Percentiles rank a stretch among this genome's conserved stretches.
phyloP scores from a whole-genome alignment of 2,113 vertebrate genomes.

The Prochilodus magdalenae region DNA sequence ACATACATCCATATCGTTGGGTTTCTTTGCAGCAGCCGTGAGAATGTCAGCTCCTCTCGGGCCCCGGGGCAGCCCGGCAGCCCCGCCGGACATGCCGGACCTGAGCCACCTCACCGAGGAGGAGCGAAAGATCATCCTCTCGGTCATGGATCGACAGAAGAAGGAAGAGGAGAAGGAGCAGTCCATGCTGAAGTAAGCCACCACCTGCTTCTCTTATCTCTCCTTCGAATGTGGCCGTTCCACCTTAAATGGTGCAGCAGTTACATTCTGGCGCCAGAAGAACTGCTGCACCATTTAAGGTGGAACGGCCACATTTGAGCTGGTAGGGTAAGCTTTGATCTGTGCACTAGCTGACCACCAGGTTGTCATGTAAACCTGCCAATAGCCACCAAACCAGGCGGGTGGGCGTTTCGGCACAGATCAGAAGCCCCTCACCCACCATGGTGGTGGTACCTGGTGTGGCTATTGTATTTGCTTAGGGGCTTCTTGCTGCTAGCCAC shows the following conservation, averaged over 20 bases:
- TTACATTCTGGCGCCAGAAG: too few relatives aligned
- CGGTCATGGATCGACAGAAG: constrained; percentile 92
- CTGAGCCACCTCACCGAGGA: constrained; percentile 96
- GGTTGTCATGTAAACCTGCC: too few relatives aligned
- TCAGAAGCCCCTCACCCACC: background rate
- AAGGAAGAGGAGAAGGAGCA: constrained; percentile 95
- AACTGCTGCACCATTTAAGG: too few relatives aligned
- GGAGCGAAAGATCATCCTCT: constrained; percentile 92
- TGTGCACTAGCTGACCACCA: too few relatives aligned
- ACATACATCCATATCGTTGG: background rate
- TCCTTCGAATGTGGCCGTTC: background rate
- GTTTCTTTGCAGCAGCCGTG: constrained; percentile 54
- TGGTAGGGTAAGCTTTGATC: too few relatives aligned
- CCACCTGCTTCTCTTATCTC: background rate
- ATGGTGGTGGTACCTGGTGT: too few relatives aligned
- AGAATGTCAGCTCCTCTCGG: constrained; percentile 86
- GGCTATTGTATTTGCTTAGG: too few relatives aligned
- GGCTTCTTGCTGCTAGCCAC: background rate
- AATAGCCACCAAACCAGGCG: background rate
- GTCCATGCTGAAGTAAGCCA: constrained; percentile 90
- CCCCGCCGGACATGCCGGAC: constrained; percentile 85
- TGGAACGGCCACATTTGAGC: too few relatives aligned
- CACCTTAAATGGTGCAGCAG: background rate
- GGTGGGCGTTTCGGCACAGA: background rate
- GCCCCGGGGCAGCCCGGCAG: constrained; percentile 74